Percentiles rank a stretch among this genome's conserved stretches.
These are phyloP conservation scores for Rostratula benghalensis DNA, from an alignment of 2,113 vertebrate species.

Conservation along the genomic window DNA sequence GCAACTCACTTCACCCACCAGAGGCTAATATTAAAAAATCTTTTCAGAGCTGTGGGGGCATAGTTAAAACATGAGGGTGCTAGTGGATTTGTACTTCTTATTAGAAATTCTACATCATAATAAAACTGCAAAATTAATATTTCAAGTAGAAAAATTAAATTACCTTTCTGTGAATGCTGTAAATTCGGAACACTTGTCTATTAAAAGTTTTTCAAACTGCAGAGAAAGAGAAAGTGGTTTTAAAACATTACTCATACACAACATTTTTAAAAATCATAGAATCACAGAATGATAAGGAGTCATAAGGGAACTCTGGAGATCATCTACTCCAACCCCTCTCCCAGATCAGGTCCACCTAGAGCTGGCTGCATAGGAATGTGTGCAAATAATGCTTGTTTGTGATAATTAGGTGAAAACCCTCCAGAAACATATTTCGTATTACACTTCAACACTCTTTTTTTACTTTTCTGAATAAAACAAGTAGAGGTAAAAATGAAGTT, in stretches of 20 bases:
- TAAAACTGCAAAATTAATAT: not conserved
- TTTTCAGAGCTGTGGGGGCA: not conserved
- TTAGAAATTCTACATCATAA: not conserved
- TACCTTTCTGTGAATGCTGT: constrained; percentile 93
- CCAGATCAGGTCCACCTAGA: too few relatives aligned
- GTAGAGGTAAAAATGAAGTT: not conserved
- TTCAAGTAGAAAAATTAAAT: not conserved
- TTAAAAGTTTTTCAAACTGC: constrained; percentile 88
- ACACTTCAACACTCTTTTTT: not conserved
- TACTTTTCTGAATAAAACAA: not conserved
- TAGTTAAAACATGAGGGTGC: not conserved
- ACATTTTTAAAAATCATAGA: not conserved
- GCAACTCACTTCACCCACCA: not conserved
- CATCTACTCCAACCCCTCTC: too few relatives aligned
- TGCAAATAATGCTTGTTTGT: not conserved
- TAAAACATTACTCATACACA: not conserved
- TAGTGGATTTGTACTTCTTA: not conserved
- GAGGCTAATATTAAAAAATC: not conserved
- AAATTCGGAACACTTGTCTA: constrained; percentile 94
- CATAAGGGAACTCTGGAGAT: too few relatives aligned
- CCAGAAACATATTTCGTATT: not conserved
- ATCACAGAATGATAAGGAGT: too few relatives aligned
- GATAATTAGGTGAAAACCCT: not conserved
- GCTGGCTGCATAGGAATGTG: too few relatives aligned
- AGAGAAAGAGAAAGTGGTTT: not conserved